These are phyloP conservation scores for Gnatocerus cornutus DNA, from an alignment of 2,888 invertebrate species.

Conservation along the genomic window DNA sequence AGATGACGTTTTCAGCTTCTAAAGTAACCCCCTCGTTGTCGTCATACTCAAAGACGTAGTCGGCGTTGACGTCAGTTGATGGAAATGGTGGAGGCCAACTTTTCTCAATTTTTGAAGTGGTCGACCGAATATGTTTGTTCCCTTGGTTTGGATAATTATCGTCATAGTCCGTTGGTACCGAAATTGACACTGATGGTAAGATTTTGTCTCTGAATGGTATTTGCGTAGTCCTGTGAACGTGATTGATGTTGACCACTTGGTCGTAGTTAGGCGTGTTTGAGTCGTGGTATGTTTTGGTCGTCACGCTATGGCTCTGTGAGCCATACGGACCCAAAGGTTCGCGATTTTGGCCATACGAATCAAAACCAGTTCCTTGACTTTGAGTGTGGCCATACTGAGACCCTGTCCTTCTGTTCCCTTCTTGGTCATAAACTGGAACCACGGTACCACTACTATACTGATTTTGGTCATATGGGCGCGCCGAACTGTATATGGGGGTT, in stretches of 20 bases:
- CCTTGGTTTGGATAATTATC: slow-evolving; percentile 17
- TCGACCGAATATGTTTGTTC: slow-evolving; percentile 36
- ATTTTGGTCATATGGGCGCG: background rate
- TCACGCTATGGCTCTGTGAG: no score
- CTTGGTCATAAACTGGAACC: background rate
- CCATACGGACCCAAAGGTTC: no score
- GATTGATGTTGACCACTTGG: slow-evolving; percentile 44
- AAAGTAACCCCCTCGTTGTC: slow-evolving; percentile 59
- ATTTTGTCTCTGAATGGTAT: slow-evolving; percentile 1
- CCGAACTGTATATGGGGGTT: no score
- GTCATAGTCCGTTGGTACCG: slow-evolving; percentile 25
- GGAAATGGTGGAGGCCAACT: slow-evolving; percentile 63
- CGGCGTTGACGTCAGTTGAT: slow-evolving; percentile 64
- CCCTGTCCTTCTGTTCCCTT: background rate
- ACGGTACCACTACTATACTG: background rate
- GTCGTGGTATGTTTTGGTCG: background rate
- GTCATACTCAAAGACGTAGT: slow-evolving; percentile 66
- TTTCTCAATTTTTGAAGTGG: slow-evolving; percentile 52
- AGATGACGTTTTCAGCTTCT: slow-evolving; percentile 59
- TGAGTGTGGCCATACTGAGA: no score
- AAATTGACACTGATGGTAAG: background rate
- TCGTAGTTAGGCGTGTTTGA: slow-evolving; percentile 33
- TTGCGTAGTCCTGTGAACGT: slow-evolving; percentile 6
- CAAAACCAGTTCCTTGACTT: no score
- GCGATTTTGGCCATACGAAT: no score